Evolutionary conservation across 2,113 vertebrate genomes (phyloP), one percentile per base, ranked within the genome.

Genomic region (Sphyrna mokarran): DNA sequence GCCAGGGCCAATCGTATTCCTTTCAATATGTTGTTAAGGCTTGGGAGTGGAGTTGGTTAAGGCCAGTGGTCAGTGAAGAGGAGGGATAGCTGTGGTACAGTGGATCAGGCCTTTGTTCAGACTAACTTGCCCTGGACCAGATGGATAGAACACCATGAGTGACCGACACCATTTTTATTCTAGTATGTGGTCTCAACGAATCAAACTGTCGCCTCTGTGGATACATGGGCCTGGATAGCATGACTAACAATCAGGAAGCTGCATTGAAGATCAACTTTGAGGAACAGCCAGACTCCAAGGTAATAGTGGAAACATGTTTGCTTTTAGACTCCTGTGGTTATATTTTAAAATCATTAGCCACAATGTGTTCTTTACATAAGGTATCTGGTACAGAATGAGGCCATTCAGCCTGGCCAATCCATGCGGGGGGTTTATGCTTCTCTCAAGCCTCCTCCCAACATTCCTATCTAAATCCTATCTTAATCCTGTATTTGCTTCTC

Each of bases 141-240:
- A 9, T 58, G 11, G 87, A 7, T 13, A 29, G 23, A 89, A 33
- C 54, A 58, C 9, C 43, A 5, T 7, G 20, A 58, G 48, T 66
- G 33, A 93, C 89, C 26, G 13, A 90, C 3, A 94, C 69, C 14
- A 23, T 86, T 43, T 96, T 14, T 96, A 95, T 96, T 96, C n/a
- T 96, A 98, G 98, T 96, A 0, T 97, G 96, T 37, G 98, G 98
- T 80, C 87, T 96, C 0, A 97, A 97, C n/a, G 98, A 98, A 89
- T 95, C 97, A 0, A 97, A 97, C 23, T 97, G 97, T 96, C 97
- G 91, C 0, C 96, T 99, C 83, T 98, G 97, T 43, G 99, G 98
- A 0, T 99, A 98, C 97, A 99, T 99, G 98, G 98, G 98, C 96
- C 97, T 99, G 97, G 99, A 99, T 97, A 98, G 97, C 89, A 97